Base-by-base conservation (phyloP, 2,888 invertebrate species). In the Drosophila hawaiiensis region DNA sequence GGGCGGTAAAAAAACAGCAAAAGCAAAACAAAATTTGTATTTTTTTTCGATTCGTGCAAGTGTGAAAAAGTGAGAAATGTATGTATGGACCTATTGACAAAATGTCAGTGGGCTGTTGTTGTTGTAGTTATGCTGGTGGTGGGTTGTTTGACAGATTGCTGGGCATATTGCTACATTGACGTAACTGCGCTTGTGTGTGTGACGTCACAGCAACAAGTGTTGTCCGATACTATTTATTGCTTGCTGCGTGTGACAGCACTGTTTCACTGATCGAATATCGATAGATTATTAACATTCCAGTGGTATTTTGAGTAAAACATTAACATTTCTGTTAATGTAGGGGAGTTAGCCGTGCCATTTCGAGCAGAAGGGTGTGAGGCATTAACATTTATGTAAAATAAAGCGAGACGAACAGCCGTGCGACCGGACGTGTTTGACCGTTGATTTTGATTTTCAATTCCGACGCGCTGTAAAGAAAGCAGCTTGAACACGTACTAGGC, bases 161-260 rank as follows among this genome's bases (percentile, higher is more conserved):
- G 91, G 92, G 86, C 92, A 91, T 86, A 92, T 92, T 91, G 91
- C 76, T 80, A 73, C 83, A 91, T 84, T 92, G 92, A 90, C 82
- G 85, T 87, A 87, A 89, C 72, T 80, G 76, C 64, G 76, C 71
- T 66, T 60, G 79, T 79, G 73, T 77, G 76, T 61, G 84, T 77
- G 73, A 80, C 84, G 84, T 77, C 82, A 77, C 82, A 85, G 85
- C 85, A 89, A 85, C 85, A 85, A 89, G 85, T 82, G 81, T 63
- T 79, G 81, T 35, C 29, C 49, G 63, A 59, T 68, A 47, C 29
- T 53, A 62, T 58, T 70, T 62, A 49, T 39, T 28, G 29, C 28
- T 28, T 4, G 2, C 6, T 49, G 1, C 2, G 31, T 77, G 25
- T 61, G 78, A 64, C 39, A 77, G 33, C 79, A 78, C 78, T 78